These are phyloP conservation scores for Ctena decussata DNA, from an alignment of 2,888 invertebrate species.

Conservation along the genomic window DNA sequence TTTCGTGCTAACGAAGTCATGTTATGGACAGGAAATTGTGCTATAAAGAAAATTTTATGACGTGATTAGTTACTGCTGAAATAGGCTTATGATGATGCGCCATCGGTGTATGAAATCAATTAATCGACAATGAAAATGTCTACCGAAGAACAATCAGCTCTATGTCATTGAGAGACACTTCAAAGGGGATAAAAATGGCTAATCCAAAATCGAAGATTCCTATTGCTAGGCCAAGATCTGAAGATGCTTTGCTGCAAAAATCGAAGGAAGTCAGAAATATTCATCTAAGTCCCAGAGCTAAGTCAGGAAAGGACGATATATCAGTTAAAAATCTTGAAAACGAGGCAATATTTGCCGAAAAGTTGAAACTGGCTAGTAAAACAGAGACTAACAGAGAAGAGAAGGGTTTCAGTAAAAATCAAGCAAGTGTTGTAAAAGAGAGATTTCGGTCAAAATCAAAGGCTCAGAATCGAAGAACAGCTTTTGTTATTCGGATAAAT, in stretches of 20 bases:
- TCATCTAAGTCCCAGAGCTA: not conserved
- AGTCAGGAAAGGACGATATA: not conserved
- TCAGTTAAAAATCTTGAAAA: not conserved
- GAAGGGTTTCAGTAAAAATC: no score
- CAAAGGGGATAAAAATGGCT: constrained; percentile 42
- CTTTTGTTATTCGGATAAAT: not conserved
- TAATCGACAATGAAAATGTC: not conserved
- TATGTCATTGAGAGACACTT: not conserved
- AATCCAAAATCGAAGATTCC: constrained; percentile 61
- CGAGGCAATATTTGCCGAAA: no score
- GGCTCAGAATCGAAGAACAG: not conserved
- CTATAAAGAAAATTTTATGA: no score
- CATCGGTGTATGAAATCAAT: not conserved
- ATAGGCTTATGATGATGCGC: no score
- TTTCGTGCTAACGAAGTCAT: no score
- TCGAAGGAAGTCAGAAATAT: not conserved
- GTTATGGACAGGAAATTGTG: no score
- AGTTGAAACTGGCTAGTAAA: not conserved
- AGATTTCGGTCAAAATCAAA: no score
- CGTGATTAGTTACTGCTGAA: no score
- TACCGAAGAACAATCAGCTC: not conserved
- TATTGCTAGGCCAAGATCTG: not conserved
- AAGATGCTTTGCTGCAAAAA: not conserved
- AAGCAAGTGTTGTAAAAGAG: no score
- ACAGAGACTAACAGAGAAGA: not conserved